A percentile compares a stretch with the other conserved stretches of the same genome.
Conservation (phyloP, 2,797 vertebrate species). For the Alcedo atthis region DNA sequence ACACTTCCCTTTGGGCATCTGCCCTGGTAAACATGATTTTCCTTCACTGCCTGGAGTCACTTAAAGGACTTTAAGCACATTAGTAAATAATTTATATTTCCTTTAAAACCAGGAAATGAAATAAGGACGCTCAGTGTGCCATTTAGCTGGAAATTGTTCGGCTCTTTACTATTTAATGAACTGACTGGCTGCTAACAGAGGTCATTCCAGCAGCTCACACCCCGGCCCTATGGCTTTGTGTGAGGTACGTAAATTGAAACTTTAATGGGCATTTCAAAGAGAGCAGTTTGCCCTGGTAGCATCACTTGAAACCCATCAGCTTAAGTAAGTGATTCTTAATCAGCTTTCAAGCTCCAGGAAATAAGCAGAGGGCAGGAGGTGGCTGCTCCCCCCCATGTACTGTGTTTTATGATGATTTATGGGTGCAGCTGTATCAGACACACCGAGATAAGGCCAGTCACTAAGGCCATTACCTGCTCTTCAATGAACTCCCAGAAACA, state of each 20-base stretch:
- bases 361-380: background rate
- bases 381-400: background rate
- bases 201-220: conserved; percentile 36
- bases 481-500: rapidly evolving
- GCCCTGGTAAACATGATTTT: background rate
- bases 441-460: rapidly evolving
- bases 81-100: conserved; percentile 22
- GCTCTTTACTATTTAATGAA: conserved; percentile 47
- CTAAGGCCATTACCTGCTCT: background rate
- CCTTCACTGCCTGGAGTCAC: background rate
- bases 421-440: background rate
- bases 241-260: background rate
- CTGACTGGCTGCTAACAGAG: background rate
- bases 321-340: background rate
- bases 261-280: background rate
- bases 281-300: background rate
- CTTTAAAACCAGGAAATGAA: conserved; percentile 1
- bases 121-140: background rate
- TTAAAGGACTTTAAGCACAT: background rate
- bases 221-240: rapidly evolving
- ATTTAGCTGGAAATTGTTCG: background rate
- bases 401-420: background rate
- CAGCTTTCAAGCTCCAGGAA: background rate
- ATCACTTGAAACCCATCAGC: conserved; percentile 12
- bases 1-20: background rate